Percentiles rank a stretch among this genome's conserved stretches.
Evolutionary conservation across 1,140 invertebrate species (phyloP).

Genomic region (Atta cephalotes): DNA sequence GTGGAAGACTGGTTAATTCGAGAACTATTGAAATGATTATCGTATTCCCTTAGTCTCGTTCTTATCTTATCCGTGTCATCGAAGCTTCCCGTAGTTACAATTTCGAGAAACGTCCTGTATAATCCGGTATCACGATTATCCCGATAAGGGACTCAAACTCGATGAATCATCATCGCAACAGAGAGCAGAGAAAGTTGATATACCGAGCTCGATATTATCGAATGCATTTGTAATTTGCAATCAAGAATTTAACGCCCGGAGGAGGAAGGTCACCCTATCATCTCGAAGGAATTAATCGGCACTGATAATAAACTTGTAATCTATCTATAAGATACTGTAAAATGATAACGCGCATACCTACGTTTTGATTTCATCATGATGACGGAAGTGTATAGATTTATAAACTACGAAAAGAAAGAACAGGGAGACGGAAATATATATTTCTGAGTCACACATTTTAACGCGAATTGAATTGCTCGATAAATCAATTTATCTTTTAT

Average conservation of each 20-base stretch:
- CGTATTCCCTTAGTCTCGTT: background rate
- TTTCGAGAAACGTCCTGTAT: background rate
- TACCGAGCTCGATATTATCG: background rate
- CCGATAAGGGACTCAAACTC: slow-evolving; percentile 17
- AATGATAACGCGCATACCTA: slow-evolving; percentile 9
- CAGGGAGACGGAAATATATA: background rate
- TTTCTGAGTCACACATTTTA: background rate
- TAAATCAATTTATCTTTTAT: slow-evolving; percentile 11
- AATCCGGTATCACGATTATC: slow-evolving; percentile 19
- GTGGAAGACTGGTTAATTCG: background rate
- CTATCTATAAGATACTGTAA: slow-evolving; percentile 27
- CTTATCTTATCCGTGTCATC: background rate
- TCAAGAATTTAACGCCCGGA: slow-evolving; percentile 45
- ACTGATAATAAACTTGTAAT: slow-evolving; percentile 31
- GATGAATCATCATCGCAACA: slow-evolving; percentile 50
- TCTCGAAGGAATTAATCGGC: background rate
- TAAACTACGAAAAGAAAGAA: slow-evolving; percentile 15
- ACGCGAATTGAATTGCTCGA: background rate
- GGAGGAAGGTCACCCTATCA: background rate
- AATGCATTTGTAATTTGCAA: slow-evolving; percentile 39
- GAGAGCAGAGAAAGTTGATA: slow-evolving; percentile 43
- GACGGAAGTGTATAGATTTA: slow-evolving; percentile 29
- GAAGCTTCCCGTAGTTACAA: background rate
- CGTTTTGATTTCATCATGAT: slow-evolving; percentile 13
- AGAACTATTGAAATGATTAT: background rate